Evolutionary conservation across 2,888 invertebrate genomes (phyloP).

Genomic region (Machimus rusticus): DNA sequence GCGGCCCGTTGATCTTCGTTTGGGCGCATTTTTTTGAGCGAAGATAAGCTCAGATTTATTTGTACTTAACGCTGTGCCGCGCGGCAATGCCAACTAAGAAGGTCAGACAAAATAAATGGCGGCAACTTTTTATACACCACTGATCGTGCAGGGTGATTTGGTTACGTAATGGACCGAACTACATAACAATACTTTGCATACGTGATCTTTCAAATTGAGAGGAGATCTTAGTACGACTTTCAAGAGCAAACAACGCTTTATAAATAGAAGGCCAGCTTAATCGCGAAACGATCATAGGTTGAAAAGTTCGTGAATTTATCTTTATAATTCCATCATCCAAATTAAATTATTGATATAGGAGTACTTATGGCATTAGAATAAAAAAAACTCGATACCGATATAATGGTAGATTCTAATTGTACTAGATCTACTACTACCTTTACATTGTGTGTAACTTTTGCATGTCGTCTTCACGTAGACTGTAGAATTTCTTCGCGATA

Average conservation of each 20-base stretch:
- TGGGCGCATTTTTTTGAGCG: neutral
- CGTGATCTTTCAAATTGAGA: neutral
- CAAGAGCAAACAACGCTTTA: neutral
- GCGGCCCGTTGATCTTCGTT: neutral
- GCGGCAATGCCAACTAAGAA: neutral
- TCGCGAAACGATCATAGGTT: neutral
- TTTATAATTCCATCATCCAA: neutral
- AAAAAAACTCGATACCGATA: too few relatives aligned
- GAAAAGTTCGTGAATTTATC: neutral
- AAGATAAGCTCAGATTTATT: slow-evolving; percentile 6
- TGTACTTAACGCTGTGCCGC: neutral
- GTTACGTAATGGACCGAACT: neutral
- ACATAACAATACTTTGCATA: neutral
- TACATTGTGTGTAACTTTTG: too few relatives aligned
- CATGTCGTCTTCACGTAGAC: too few relatives aligned
- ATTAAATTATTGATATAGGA: too few relatives aligned
- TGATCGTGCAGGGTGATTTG: neutral
- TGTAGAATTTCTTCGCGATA: too few relatives aligned
- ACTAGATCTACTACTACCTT: too few relatives aligned
- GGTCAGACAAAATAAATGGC: neutral
- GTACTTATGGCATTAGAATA: too few relatives aligned
- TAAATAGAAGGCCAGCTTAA: neutral
- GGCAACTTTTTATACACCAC: neutral
- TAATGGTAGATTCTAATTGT: too few relatives aligned
- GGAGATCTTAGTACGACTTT: neutral